These are phyloP conservation scores for Enteromius paludinosus DNA, from an alignment of 2,797 vertebrate species.

Conservation along the genomic window DNA sequence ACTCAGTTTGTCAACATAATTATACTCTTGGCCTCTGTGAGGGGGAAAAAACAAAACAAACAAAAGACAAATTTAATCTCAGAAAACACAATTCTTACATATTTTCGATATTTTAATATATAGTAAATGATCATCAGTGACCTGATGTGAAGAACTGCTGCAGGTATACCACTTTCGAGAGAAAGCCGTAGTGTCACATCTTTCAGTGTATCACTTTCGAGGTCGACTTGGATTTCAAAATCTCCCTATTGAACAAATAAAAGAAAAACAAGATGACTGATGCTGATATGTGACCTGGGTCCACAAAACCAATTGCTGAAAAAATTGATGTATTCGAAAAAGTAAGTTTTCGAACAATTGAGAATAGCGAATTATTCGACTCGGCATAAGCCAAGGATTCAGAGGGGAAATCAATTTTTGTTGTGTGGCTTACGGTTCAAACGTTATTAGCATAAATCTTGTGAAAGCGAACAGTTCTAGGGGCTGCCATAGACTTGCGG, in stretches of 20 bases:
- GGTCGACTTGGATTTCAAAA: constrained; percentile 4
- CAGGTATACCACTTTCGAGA: not conserved
- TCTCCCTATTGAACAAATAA: not conserved
- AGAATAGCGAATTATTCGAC: too few relatives aligned
- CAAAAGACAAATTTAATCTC: not conserved
- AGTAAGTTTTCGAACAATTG: too few relatives aligned
- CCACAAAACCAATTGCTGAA: too few relatives aligned
- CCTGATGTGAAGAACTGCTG: constrained; percentile 1
- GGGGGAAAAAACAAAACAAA: not conserved
- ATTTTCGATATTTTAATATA: not conserved
- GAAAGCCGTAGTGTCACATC: not conserved
- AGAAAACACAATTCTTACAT: not conserved
- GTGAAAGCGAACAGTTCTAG: too few relatives aligned
- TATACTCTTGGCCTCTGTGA: not conserved
- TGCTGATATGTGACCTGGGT: not conserved
- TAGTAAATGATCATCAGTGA: not conserved
- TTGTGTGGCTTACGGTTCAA: too few relatives aligned
- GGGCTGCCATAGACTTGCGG: too few relatives aligned
- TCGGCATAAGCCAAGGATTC: too few relatives aligned
- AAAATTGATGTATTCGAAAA: not conserved
- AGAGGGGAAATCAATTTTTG: too few relatives aligned
- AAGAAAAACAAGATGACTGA: not conserved
- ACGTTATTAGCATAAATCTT: too few relatives aligned
- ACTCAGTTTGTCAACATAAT: not conserved
- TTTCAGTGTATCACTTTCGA: not conserved